Evolutionary conservation across 2,888 invertebrate species (phyloP).

Genomic region (Ceraclea dissimilis): DNA sequence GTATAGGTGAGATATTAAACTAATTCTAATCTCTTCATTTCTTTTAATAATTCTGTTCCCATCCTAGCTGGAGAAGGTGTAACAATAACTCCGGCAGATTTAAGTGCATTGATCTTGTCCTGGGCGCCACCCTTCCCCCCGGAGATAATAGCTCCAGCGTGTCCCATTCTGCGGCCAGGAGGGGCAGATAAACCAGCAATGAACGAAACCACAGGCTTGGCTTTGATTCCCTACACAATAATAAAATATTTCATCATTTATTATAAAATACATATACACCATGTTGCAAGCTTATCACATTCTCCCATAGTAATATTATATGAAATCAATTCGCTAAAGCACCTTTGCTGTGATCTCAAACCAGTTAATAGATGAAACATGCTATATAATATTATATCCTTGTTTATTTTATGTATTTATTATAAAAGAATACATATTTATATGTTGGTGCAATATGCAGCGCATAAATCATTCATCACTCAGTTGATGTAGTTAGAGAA

Average conservation of each 20-base stretch:
- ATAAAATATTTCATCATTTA: too few relatives aligned
- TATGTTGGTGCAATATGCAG: too few relatives aligned
- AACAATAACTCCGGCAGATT: constrained; percentile 81
- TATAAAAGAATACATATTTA: too few relatives aligned
- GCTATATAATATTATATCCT: too few relatives aligned
- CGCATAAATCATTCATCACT: too few relatives aligned
- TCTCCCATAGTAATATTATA: neutral
- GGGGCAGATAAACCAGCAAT: constrained; percentile 98
- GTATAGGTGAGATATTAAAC: constrained; percentile 33
- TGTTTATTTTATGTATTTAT: too few relatives aligned
- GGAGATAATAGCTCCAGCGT: constrained; percentile 98
- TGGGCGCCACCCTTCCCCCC: constrained; percentile 98
- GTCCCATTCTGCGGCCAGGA: constrained; percentile 97
- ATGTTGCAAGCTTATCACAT: neutral
- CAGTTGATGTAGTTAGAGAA: too few relatives aligned
- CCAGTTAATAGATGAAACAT: too few relatives aligned
- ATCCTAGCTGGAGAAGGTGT: constrained; percentile 95
- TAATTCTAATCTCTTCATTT: constrained; percentile 75
- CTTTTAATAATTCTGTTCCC: constrained; percentile 82
- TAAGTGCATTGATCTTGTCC: constrained; percentile 92
- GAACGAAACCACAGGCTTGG: constrained; percentile 97
- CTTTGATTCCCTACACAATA: constrained; percentile 63
- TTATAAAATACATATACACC: neutral
- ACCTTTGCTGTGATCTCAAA: constrained; percentile 23
- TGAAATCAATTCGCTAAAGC: neutral